A percentile compares a stretch with the other conserved stretches of the same genome.
phyloP scores from a whole-genome alignment of 2,888 invertebrate genomes.

The Anodontia alba region DNA sequence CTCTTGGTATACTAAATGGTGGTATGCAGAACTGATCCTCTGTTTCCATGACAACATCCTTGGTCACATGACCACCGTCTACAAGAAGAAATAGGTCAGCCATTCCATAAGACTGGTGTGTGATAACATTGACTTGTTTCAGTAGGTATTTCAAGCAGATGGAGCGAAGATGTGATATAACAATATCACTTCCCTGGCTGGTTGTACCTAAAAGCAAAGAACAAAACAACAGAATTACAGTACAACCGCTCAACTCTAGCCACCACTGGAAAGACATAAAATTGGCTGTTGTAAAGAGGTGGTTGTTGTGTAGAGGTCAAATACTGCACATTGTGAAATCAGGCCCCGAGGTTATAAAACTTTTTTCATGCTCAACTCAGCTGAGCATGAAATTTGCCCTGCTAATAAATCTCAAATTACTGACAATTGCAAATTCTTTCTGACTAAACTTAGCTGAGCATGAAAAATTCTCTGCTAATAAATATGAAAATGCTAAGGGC shows the following conservation, averaged over 20 bases:
- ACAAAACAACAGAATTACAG: too few relatives aligned
- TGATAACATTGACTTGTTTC: conserved; percentile 71
- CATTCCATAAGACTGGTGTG: conserved; percentile 64
- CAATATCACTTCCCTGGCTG: conserved; percentile 60
- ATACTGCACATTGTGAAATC: neutral
- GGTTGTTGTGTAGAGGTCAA: neutral
- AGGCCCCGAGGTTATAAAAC: too few relatives aligned
- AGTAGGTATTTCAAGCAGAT: conserved; percentile 72
- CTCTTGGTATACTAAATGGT: conserved; percentile 91
- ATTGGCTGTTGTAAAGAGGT: too few relatives aligned
- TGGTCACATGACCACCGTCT: conserved; percentile 37
- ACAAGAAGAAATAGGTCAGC: conserved; percentile 62
- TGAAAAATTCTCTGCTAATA: too few relatives aligned
- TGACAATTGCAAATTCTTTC: too few relatives aligned
- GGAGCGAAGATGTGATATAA: conserved; percentile 53
- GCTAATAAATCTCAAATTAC: too few relatives aligned
- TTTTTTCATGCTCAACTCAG: too few relatives aligned
- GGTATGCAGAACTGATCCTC: conserved; percentile 89
- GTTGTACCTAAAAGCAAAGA: conserved; percentile 65
- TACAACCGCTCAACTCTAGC: too few relatives aligned
- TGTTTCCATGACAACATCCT: conserved; percentile 80
- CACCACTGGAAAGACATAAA: too few relatives aligned
- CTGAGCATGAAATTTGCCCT: too few relatives aligned
- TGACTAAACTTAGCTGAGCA: too few relatives aligned
- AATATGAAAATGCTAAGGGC: too few relatives aligned